Evolutionary conservation across 2,888 invertebrate genomes (phyloP), one percentile per base, ranked within the genome.

Genomic region (Ormia ochracea): DNA sequence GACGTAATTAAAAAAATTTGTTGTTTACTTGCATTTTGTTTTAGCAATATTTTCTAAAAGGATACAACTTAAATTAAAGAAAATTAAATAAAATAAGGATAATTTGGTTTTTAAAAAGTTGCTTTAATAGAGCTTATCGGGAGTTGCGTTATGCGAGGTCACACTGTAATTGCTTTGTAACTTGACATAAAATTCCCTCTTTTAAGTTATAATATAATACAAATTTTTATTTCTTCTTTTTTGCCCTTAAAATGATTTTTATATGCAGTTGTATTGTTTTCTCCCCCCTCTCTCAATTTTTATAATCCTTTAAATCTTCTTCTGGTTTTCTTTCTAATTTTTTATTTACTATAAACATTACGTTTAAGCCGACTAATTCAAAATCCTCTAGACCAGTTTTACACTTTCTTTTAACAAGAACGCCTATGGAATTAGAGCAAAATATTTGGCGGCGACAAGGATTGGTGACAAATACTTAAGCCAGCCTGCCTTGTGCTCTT

Each of bases 281-380:
- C 17, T 2, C 26, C 10, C 10, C 4, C 7, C 28, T 61, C 7
- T n/a, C 19, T 7, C 36, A 9, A 23, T 45, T 23, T 58, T n/a
- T 7, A 26, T 38, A 59, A 66, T 74, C 74, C 33, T 59, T 66
- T 74, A 17, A 74, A 66, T 50, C 66, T 31, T 12, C n/a, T 17
- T 5, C 19, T 63, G 52, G 17, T 23, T 38, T 59, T 56, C 3
- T 36, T 10, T 54, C 31, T 54, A 56, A 63, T 33, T 41, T 48
- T 4, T 23, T 79, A 61, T 79, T 79, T 79, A 69, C 74, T 41
- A 69, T 79, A 79, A 79, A 79, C 38, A 79, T 70, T 74, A 70
- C 69, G 78, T 36, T 52, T 70, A 74, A 74, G 68, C 63, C 26
- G 66, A n/a, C 19, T 48, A 28, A 69, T 50, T 45, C 31, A 58